These are phyloP conservation scores for Drosophila cognata DNA, from an alignment of 2,888 invertebrate species.

Conservation along the genomic window DNA sequence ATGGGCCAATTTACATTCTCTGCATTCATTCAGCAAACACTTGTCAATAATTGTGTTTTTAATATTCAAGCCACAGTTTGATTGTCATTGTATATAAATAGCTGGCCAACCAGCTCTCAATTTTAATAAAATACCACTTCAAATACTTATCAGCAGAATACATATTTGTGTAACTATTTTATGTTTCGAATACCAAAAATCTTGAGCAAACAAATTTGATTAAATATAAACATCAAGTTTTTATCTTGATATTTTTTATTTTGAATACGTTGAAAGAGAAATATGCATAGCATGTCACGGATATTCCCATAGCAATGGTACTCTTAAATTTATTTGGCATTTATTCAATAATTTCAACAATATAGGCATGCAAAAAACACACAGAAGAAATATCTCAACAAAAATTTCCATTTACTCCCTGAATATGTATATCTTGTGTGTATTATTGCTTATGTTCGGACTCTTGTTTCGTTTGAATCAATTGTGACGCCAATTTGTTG, in stretches of 20 bases:
- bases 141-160: conserved; percentile 10
- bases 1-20: conserved; percentile 19
- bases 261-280: neutral
- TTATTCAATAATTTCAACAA: neutral
- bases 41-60: conserved; percentile 28
- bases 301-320: neutral
- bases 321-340: neutral
- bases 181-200: neutral
- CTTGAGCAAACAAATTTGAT: neutral
- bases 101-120: conserved; percentile 4
- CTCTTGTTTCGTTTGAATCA: conserved; percentile 49
- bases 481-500: conserved; percentile 59
- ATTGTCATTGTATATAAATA: conserved; percentile 6
- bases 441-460: neutral
- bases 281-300: neutral
- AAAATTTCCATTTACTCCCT: conserved; percentile 1
- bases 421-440: neutral
- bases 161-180: neutral
- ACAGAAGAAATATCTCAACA: neutral
- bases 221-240: neutral
- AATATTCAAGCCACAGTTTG: conserved; percentile 27
- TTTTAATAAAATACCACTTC: neutral
- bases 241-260: neutral
- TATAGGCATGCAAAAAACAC: neutral
- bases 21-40: conserved; percentile 22